Conservation (phyloP, 2,888 invertebrate species). For the Amaurobius ferox region DNA sequence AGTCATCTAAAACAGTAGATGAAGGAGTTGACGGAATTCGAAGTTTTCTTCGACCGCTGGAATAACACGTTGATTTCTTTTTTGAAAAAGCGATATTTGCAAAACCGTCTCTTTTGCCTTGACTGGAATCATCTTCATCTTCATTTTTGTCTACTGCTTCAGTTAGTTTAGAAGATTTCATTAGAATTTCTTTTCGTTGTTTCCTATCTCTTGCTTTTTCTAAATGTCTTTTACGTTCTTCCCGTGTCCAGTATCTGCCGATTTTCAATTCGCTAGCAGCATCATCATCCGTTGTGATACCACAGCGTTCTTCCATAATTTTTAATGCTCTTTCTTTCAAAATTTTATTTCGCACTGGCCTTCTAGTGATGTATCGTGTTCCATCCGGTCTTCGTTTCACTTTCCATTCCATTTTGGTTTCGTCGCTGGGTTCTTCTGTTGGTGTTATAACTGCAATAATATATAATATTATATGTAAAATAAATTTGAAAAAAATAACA, state of each 20-base stretch:
- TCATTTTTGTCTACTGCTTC: conserved; percentile 67
- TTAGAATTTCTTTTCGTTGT: conserved; percentile 75
- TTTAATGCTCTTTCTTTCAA: conserved; percentile 84
- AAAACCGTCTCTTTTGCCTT: conserved; percentile 50
- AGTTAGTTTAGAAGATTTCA: conserved; percentile 75
- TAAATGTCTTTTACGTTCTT: conserved; percentile 85
- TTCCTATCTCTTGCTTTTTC: conserved; percentile 83
- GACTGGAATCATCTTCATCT: conserved; percentile 60
- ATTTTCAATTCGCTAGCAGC: conserved; percentile 86
- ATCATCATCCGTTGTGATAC: conserved; percentile 86
- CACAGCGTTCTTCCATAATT: conserved; percentile 83
- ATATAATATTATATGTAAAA: no score
- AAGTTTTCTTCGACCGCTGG: conserved; percentile 29
- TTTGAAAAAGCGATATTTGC: conserved; percentile 25
- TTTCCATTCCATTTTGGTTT: conserved; percentile 81
- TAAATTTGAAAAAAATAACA: no score
- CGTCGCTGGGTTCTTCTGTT: conserved; percentile 58
- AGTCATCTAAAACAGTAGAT: conserved; percentile 78
- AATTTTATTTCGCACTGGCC: conserved; percentile 84
- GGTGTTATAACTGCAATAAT: conserved; percentile 23
- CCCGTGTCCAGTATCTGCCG: conserved; percentile 87
- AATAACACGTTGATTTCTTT: conserved; percentile 32
- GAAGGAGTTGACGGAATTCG: conserved; percentile 55
- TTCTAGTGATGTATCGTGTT: conserved; percentile 85
- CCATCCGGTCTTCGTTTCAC: conserved; percentile 87